These are phyloP conservation scores for Hirtodrosophila duncani DNA, from an alignment of 2,888 invertebrate species.

Conservation along the genomic window DNA sequence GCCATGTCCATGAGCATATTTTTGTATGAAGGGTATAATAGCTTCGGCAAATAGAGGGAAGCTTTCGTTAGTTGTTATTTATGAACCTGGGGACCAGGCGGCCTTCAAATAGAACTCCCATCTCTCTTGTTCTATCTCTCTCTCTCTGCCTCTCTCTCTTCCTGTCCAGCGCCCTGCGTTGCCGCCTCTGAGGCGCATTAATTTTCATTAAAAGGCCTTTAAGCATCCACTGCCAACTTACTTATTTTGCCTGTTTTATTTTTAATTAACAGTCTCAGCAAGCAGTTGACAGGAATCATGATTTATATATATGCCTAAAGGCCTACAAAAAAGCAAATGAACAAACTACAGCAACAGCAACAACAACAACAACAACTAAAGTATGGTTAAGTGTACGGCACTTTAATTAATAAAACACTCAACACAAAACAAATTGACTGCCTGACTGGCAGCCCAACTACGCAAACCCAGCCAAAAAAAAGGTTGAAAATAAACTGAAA, in stretches of 20 bases:
- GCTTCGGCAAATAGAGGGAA: too few species aligned
- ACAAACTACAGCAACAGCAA: conserved; percentile 7
- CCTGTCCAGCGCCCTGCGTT: too few species aligned
- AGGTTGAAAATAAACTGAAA: conserved; percentile 1
- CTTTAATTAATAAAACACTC: conserved; percentile 73
- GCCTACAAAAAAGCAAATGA: conserved; percentile 34
- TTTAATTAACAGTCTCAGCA: conserved; percentile 58
- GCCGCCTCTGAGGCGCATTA: conserved; percentile 49
- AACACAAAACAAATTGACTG: conserved; percentile 63
- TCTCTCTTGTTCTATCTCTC: too few species aligned
- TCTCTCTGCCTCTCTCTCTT: too few species aligned
- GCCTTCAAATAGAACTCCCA: too few species aligned
- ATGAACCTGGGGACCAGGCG: too few species aligned
- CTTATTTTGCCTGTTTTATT: conserved; percentile 60
- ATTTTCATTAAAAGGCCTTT: conserved; percentile 67
- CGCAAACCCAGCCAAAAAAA: conserved; percentile 14
- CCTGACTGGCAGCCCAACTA: conserved; percentile 27
- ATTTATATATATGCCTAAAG: too few species aligned
- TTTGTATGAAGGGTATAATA: too few species aligned
- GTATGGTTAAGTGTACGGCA: conserved; percentile 41
- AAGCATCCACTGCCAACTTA: conserved; percentile 60
- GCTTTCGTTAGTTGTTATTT: too few species aligned
- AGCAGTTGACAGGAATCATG: conserved; percentile 40
- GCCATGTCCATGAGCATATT: too few species aligned
- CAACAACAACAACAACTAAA: conserved; percentile 26